These are phyloP conservation scores for Ispidina lecontei DNA, from an alignment of 2,797 vertebrate species.

Conservation along the genomic window DNA sequence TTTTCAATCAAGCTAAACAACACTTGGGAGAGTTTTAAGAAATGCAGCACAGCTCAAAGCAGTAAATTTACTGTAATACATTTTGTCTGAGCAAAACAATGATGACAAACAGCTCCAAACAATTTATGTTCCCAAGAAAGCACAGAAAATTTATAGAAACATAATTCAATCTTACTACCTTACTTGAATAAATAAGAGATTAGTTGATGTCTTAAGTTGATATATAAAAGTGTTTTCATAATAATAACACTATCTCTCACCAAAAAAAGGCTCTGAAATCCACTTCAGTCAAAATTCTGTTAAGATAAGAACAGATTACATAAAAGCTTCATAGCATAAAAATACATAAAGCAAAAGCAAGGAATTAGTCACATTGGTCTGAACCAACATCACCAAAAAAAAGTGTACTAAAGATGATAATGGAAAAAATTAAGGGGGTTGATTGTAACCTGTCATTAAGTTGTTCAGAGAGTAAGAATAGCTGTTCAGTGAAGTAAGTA, in stretches of 20 bases:
- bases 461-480: neutral
- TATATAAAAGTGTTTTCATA: neutral
- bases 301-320: neutral
- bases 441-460: neutral
- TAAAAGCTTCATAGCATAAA: neutral
- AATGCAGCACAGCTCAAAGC: neutral
- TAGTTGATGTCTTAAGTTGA: neutral
- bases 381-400: neutral
- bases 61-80: neutral
- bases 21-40: neutral
- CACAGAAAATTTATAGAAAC: neutral
- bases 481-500: neutral
- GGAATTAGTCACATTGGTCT: neutral
- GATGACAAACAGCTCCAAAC: slow-evolving; percentile 7
- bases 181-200: slow-evolving; percentile 31
- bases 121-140: slow-evolving; percentile 6
- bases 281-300: neutral
- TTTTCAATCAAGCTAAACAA: neutral
- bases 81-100: slow-evolving; percentile 21
- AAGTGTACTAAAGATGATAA: neutral
- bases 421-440: neutral
- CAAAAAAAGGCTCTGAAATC: neutral
- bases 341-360: neutral
- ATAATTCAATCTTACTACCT: slow-evolving; percentile 10
- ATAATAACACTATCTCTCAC: neutral